Evolutionary conservation across 1,140 invertebrate species (phyloP).

Genomic region (Trachymyrmex cornetzi): DNA sequence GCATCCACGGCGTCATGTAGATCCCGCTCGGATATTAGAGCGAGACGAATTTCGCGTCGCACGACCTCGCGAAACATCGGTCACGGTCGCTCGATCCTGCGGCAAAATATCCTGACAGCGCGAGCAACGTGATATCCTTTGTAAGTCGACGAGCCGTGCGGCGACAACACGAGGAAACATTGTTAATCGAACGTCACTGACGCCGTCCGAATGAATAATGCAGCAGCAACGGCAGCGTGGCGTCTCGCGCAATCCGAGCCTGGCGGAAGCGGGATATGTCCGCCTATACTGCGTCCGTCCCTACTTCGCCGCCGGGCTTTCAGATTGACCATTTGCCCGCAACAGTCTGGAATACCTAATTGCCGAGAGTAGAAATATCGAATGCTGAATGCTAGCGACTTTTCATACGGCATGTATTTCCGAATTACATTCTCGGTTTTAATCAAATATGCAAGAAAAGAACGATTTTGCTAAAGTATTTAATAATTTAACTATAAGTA

Average conservation of each 20-base stretch:
- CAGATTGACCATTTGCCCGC: slow-evolving; percentile 48
- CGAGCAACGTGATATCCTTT: slow-evolving; percentile 61
- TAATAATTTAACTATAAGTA: too few relatives aligned
- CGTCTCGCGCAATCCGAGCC: slow-evolving; percentile 62
- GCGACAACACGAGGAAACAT: slow-evolving; percentile 65
- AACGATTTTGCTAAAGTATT: too few relatives aligned
- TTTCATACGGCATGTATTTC: slow-evolving; percentile 13
- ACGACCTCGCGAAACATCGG: slow-evolving; percentile 47
- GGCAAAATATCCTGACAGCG: slow-evolving; percentile 58
- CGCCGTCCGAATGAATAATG: slow-evolving; percentile 68
- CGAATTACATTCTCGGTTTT: background rate
- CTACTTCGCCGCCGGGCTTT: slow-evolving; percentile 45
- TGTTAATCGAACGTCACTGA: slow-evolving; percentile 68
- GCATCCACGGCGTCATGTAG: slow-evolving; percentile 8
- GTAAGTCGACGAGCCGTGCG: slow-evolving; percentile 62
- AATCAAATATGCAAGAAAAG: background rate
- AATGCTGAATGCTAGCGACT: background rate
- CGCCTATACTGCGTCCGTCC: slow-evolving; percentile 43
- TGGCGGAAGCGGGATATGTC: slow-evolving; percentile 53
- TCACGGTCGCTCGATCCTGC: slow-evolving; percentile 64
- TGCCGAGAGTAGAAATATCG: slow-evolving; percentile 14
- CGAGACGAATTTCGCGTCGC: slow-evolving; percentile 53
- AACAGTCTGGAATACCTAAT: slow-evolving; percentile 60
- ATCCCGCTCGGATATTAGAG: slow-evolving; percentile 5
- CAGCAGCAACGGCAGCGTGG: slow-evolving; percentile 46